Base-by-base conservation (phyloP, 2,888 invertebrate species). In the Napeogenes inachia region DNA sequence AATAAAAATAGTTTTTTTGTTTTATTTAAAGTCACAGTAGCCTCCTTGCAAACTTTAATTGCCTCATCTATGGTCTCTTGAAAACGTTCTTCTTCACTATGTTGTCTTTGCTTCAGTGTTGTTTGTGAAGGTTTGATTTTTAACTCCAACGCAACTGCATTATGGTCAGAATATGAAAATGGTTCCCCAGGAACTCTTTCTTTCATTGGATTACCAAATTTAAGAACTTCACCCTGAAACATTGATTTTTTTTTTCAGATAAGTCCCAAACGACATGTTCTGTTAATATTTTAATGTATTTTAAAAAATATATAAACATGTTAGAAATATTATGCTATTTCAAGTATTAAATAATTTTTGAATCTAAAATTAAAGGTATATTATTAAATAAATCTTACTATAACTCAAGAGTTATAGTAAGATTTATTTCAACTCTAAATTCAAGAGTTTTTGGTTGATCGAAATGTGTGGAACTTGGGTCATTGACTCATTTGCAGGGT, bases 131-230 rank as follows among this genome's bases (percentile, higher is more conserved):
- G 71, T 61, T 70, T 79, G 0, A 88, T 56, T 42, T 71, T 71
- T 8, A 93, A 61, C 70, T 87, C 92, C 6, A 95, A 92, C 65
- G 92, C 84, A 6, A 98, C 94, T 13, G 96, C 97, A 84, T 98
- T 97, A 80, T 98, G 98, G 81, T 98, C 98, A 0, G 98, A 97
- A 83, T 94, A 97, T 73, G 97, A 97, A 73, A 94, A 95, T 59
- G 89, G 78, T 68, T 92, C 85, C 32, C 92, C 92, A 0, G 96
- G 95, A 46, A 97, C 94, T 73, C 94, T 91, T 59, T 93, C 91
- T 68, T 95, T 93, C 67, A 97, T 91, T 0, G 97, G 96, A 67
- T 95, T 92, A 10, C 90, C 87, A 75, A 94, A 95, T 68, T 92
- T 91, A 4, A 79, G 54, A 4, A 90, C 77, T 53, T 79, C 73